Base-by-base conservation (phyloP, 2,113 vertebrate genomes). In the Sinocyclocheilus anshuiensis region DNA sequence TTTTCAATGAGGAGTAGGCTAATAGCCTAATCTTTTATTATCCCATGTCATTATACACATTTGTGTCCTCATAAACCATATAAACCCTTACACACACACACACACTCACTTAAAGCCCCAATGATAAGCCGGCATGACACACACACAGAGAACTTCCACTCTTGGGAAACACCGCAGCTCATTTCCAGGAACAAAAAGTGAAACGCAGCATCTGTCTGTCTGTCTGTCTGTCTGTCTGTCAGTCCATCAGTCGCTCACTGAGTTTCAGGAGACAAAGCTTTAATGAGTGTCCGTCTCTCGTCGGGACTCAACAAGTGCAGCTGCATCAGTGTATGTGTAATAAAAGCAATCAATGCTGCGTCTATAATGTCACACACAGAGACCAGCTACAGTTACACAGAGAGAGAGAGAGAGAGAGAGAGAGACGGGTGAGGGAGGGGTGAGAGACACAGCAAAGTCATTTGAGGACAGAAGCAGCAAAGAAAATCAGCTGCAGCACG, bases 121-220 rank as follows among this genome's bases (percentile, higher is more conserved):
- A 39, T 0, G 36, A 36, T 71, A 3, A 61, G 8, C 20, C 20
- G 0, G 57, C 1, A 2, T 59, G 67, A 91, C 87, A 88, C 59
- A 88, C 59, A 88, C 86, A 48, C 87, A 90, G 85, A 90, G 85
- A 86, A 92, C 90, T 94, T 93, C 93, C 93, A 91, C 92, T 74
- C 74, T 93, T 93, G 92, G 92, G 93, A 93, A 94, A 95, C 91
- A 90, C 92, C 88, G 91, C 93, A 91, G 90, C 91, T 88, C 91
- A 93, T 93, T 95, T 95, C 94, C 95, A 94, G 92, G 93, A 95
- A 95, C 92, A 94, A 91, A 93, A 93, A 94, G 91, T 91, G 91
- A 92, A 90, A 88, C 15, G 15, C 13, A 67, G 26, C 26, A 29
- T 71, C 29, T 36, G 16, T 71, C 59, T 42, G 42, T 61, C 63